Evolutionary conservation across 2,797 vertebrate genomes (phyloP), one percentile per base, ranked within the genome.

Genomic region (Bovichtus diacanthus): DNA sequence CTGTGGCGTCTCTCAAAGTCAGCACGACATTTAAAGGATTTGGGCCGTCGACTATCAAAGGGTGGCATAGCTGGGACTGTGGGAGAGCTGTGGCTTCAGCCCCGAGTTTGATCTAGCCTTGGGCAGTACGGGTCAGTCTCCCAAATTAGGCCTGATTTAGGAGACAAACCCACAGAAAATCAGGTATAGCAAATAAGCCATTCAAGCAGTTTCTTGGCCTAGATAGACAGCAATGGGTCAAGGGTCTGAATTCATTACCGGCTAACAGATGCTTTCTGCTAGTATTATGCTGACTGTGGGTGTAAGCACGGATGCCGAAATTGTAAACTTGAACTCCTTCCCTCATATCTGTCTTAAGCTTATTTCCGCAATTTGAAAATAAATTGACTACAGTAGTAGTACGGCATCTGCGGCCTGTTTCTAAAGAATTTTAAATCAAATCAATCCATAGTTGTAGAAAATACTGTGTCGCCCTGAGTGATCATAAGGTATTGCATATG

Each of bases 1-100:
- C 89, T 81, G 73, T 36, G 78, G 85, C 78, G 88, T 89, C 86
- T 89, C 83, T 93, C 86, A 83, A 70, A 91, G 83, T 85, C 82
- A 80, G 71, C 68, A 79, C 18, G 43, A 90, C 85, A 87, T 88
- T 92, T 89, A 92, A 90, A 88, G 86, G 87, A 92, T 90, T 90
- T 86, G 82, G 88, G 83, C 78, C 72, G 89, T 43, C 36, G 23
- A 75, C 87, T 88, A 90, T 92, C 83, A 90, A 92, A 90, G 83
- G 70, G 73, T 74, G 85, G 74, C 72, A 78, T 90, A 53, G 72
- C 82, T 64, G 82, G 87, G 77, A 87, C 78, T 89, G 79, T 92
- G 83, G 81, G 85, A 90, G 76, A 87, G 87, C 79, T 9, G 16
- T 64, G 80, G 89, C 83, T 88, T 78, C 62, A 76, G 86, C 80